phyloP scores from a whole-genome alignment of 2,113 vertebrate genomes.

The Rhipidura dahli region DNA sequence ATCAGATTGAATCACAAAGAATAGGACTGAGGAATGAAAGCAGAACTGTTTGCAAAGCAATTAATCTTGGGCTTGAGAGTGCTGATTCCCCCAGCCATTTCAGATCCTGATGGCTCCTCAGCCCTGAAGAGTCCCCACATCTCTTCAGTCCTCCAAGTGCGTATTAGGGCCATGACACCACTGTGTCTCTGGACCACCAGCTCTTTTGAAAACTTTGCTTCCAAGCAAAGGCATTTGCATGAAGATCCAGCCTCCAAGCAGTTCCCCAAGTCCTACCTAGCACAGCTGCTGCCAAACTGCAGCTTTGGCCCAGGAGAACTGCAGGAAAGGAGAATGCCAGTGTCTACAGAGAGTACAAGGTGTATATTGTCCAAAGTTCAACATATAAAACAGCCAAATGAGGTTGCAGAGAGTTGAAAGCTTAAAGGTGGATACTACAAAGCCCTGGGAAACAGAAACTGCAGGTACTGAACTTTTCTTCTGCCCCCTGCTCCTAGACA shows the following conservation, averaged over 20 bases:
- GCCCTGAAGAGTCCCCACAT: neutral
- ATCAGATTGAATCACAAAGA: neutral
- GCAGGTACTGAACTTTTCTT: neutral
- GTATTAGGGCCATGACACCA: neutral
- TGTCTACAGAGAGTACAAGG: neutral
- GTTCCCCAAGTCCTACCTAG: neutral
- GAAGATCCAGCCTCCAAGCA: neutral
- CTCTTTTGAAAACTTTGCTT: neutral
- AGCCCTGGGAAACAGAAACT: neutral
- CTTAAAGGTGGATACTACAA: neutral
- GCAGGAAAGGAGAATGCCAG: neutral
- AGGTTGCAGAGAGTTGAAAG: neutral
- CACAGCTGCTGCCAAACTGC: neutral
- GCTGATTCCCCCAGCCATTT: neutral
- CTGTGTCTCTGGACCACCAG: neutral
- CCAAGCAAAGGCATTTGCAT: neutral
- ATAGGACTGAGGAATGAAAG: neutral
- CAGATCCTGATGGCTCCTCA: neutral
- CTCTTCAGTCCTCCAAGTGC: neutral
- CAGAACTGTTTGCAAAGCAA: slow-evolving; percentile 9
- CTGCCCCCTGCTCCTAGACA: neutral
- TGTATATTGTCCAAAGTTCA: neutral
- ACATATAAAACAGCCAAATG: neutral
- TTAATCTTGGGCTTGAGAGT: neutral
- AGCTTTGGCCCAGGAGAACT: neutral